phyloP scores from a whole-genome alignment of 2,888 invertebrate genomes.

The Opisthograptis luteolata region DNA sequence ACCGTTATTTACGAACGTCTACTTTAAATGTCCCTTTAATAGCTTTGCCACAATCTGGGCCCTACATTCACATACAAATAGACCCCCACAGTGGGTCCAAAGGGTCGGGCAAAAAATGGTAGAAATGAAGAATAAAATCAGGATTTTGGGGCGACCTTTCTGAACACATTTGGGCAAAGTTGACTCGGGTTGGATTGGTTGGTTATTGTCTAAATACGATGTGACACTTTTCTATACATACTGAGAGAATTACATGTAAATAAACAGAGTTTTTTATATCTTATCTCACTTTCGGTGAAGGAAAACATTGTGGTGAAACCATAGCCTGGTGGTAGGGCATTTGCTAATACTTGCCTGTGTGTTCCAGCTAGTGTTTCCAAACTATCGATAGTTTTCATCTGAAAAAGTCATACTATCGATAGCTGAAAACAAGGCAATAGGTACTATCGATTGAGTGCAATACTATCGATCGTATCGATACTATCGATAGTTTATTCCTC shows the following conservation, averaged over 20 bases:
- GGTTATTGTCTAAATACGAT: constrained; percentile 30
- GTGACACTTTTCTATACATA: constrained; percentile 19
- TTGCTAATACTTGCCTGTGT: too few species aligned
- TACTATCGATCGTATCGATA: too few species aligned
- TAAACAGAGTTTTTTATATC: background rate
- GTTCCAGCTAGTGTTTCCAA: too few species aligned
- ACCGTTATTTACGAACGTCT: constrained; percentile 48
- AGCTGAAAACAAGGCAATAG: too few species aligned
- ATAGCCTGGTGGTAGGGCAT: too few species aligned
- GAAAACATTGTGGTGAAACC: too few species aligned
- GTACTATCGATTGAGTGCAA: too few species aligned
- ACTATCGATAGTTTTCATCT: too few species aligned
- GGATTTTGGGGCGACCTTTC: constrained; percentile 36
- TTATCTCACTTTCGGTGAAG: too few species aligned
- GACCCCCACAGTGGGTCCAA: constrained; percentile 36
- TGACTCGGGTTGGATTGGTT: constrained; percentile 30
- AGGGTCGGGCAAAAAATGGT: constrained; percentile 40
- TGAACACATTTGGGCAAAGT: constrained; percentile 23
- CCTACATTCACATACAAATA: constrained; percentile 43
- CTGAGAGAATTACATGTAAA: constrained; percentile 8
- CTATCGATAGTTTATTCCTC: too few species aligned
- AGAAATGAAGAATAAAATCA: constrained; percentile 41
- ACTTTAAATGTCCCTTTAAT: constrained; percentile 48
- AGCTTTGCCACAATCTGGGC: constrained; percentile 37
- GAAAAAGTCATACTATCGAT: too few species aligned